Evolutionary conservation across 92 coral and sea anemone genomes (phyloP).

Genomic region (Zoanthus sociatus): DNA sequence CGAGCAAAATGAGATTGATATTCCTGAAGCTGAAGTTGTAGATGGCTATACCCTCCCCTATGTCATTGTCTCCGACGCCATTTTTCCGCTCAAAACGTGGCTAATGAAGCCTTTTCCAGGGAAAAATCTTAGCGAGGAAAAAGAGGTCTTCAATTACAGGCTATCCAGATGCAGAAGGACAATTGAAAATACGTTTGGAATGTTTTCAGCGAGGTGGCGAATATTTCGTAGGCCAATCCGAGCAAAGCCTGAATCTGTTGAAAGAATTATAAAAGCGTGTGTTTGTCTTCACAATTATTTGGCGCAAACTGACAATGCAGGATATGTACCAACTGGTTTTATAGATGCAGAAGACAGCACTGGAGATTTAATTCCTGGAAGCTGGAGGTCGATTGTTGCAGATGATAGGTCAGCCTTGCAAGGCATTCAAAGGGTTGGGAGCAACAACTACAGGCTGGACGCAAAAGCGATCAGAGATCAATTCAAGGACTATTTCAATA

Average conservation of each 20-base stretch:
- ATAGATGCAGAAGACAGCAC: slow-evolving; percentile 12
- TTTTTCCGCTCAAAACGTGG: slow-evolving; percentile 46
- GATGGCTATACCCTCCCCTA: slow-evolving; percentile 41
- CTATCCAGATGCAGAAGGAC: slow-evolving; percentile 41
- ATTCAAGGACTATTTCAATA: slow-evolving; percentile 40
- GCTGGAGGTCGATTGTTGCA: slow-evolving; percentile 10
- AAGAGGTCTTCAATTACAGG: slow-evolving; percentile 47
- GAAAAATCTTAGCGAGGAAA: slow-evolving; percentile 28
- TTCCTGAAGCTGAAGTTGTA: slow-evolving; percentile 42
- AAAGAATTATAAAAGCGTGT: slow-evolving; percentile 7
- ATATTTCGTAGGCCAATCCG: slow-evolving; percentile 22
- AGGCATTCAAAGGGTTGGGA: slow-evolving; percentile 2
- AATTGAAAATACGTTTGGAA: slow-evolving; percentile 50
- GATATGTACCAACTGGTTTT: slow-evolving; percentile 10
- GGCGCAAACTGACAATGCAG: slow-evolving; percentile 9
- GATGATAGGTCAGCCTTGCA: slow-evolving; percentile 15
- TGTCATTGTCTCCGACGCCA: slow-evolving; percentile 41
- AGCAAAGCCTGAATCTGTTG: slow-evolving; percentile 7
- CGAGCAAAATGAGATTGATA: slow-evolving; percentile 21
- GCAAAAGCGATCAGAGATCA: slow-evolving; percentile 42
- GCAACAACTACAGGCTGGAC: slow-evolving; percentile 32
- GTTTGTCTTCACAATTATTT: slow-evolving; percentile 19
- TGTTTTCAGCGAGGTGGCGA: slow-evolving; percentile 25
- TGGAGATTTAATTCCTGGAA: slow-evolving; percentile 10
- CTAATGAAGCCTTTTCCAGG: slow-evolving; percentile 47